Evolutionary conservation across 2,888 invertebrate species (phyloP), one percentile per base, ranked within the genome.

Genomic region (Drepanosiphum platanoidis): DNA sequence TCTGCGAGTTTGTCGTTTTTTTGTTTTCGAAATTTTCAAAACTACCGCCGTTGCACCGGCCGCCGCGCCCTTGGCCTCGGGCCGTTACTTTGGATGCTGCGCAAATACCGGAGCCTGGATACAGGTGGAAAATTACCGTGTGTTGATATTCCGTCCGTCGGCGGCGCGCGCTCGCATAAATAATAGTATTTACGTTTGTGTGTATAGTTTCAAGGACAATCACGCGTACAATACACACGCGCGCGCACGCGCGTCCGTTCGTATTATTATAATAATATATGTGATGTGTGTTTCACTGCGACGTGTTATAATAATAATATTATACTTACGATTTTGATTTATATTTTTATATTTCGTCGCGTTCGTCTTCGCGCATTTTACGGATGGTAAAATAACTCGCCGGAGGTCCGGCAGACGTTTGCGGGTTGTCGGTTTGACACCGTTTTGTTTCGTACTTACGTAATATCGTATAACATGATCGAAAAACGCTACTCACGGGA

Each of bases 131-230:
- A 83, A 66, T 64, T 72, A 32, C 11, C 15, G 46, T 32, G 79
- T 22, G 46, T 15, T 42, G 46, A 75, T 83, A 66, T 66, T 72
- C 82, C 46, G 42, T 46, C 32, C 15, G 64, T 42, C 34, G 82
- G 30, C 64, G 64, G 61, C 72, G 64, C 46, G 66, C 39, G n/a
- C 9, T 74, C 72, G 83, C 83, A 75, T 74, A 83, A 83, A 66
- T 66, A 83, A 83, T 34, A 66, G 42, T 74, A 74, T 74, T 74
- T 64, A 42, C 64, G 74, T 39, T 46, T 74, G 34, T n/a, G 30
- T 39, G 32, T 74, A 39, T 36, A 27, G 46, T 74, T 83, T 74
- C 83, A 83, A 83, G 83, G 83, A 83, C 83, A 32, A 42, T 66
- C 27, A 1, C 11, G 32, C 32, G 58, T 39, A 9, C 36, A 75